Evolutionary conservation across 2,888 invertebrate species (phyloP).

Genomic region (Caenorhabditis sp.): DNA sequence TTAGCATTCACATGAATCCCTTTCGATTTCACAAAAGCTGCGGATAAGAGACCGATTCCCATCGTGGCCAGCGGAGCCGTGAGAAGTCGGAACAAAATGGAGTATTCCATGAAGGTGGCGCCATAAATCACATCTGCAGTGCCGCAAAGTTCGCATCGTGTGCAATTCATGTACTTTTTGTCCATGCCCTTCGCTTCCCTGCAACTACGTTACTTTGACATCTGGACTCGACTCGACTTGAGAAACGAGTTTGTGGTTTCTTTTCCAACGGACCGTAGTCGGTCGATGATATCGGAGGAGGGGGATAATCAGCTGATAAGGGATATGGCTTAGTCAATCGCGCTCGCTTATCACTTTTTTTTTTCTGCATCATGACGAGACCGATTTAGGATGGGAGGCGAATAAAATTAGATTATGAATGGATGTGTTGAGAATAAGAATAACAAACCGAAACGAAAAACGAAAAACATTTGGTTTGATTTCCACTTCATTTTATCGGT

Average conservation of each 20-base stretch:
- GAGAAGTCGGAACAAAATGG: constrained; percentile 45
- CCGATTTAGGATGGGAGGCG: constrained; percentile 15
- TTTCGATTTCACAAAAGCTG: constrained; percentile 46
- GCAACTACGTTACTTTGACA: constrained; percentile 10
- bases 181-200: constrained; percentile 39
- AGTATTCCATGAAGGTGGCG: constrained; percentile 42
- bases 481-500: constrained; percentile 23
- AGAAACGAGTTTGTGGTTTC: constrained; percentile 49
- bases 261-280: not conserved
- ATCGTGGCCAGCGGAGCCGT: constrained; percentile 49
- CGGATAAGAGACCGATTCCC: constrained; percentile 48
- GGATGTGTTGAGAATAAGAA: no score
- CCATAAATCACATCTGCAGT: constrained; percentile 47
- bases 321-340: constrained; percentile 53
- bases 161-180: constrained; percentile 55
- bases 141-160: constrained; percentile 56
- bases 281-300: constrained; percentile 17
- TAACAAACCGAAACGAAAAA: no score
- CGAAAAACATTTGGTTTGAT: constrained; percentile 15
- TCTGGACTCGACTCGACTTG: no score
- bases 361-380: no score
- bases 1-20: constrained; percentile 48
- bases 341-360: constrained; percentile 28
- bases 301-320: constrained; percentile 52
- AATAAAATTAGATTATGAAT: constrained; percentile 28